These are phyloP conservation scores for Pholis gunnellus DNA, from an alignment of 2,113 vertebrate genomes.

Conservation along the genomic window DNA sequence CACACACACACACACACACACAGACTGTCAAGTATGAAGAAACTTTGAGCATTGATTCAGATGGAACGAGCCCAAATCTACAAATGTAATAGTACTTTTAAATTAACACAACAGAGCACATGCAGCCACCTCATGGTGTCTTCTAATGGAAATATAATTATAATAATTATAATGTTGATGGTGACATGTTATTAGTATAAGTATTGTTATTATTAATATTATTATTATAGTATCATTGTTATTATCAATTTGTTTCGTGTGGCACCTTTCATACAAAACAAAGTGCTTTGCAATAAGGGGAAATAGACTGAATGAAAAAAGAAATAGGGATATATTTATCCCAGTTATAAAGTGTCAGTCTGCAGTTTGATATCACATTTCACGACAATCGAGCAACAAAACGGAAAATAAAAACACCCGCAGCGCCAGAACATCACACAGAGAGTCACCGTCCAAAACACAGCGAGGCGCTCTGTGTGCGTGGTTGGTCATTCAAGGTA, in stretches of 20 bases:
- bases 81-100: neutral
- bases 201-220: too few species aligned
- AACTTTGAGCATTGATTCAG: neutral
- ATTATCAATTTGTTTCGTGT: too few species aligned
- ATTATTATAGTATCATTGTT: too few species aligned
- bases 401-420: neutral
- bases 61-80: neutral
- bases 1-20: neutral
- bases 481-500: neutral
- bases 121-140: neutral
- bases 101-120: neutral
- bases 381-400: neutral
- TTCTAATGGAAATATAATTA: too few species aligned
- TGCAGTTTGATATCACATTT: neutral
- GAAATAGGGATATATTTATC: too few species aligned
- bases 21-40: neutral
- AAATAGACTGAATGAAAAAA: too few species aligned
- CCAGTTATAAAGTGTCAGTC: neutral
- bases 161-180: too few species aligned
- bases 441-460: neutral
- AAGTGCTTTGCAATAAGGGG: too few species aligned
- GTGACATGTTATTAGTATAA: too few species aligned
- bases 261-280: too few species aligned
- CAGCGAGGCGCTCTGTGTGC: neutral
- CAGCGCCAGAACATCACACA: neutral